Evolutionary conservation across 1,140 invertebrate genomes (phyloP).

Genomic region (Leptoteleia sp.): DNA sequence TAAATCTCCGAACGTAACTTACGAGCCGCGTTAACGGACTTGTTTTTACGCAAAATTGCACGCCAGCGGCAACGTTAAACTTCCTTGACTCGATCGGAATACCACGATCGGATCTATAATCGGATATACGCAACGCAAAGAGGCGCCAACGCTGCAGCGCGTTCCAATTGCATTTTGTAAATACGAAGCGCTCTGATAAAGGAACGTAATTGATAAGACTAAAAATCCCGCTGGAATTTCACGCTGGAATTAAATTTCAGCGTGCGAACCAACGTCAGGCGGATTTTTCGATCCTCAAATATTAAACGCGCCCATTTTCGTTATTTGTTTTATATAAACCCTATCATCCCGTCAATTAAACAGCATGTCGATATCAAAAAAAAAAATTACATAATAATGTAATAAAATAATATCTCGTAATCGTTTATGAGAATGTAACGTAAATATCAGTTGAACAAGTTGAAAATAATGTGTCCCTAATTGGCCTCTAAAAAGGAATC

Average conservation of each 20-base stretch:
- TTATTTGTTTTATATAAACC: no score
- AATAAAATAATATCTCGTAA: no score
- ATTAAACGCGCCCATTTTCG: background rate
- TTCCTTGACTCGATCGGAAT: slow-evolving; percentile 54
- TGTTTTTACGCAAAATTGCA: no score
- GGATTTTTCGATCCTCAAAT: slow-evolving; percentile 24
- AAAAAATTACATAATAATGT: no score
- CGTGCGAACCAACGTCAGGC: slow-evolving; percentile 10
- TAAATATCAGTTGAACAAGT: no score
- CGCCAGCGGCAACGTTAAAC: slow-evolving; percentile 10
- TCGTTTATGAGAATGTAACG: no score
- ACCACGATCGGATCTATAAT: slow-evolving; percentile 46
- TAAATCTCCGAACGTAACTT: no score
- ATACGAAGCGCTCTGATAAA: slow-evolving; percentile 43
- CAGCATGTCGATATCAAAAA: no score
- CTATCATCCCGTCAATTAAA: no score
- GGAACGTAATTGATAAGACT: slow-evolving; percentile 56
- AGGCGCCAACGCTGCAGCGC: slow-evolving; percentile 28
- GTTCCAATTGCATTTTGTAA: slow-evolving; percentile 50
- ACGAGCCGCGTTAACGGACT: no score
- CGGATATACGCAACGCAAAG: slow-evolving; percentile 35
- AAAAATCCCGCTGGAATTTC: slow-evolving; percentile 35
- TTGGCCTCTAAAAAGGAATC: no score
- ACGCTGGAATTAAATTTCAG: slow-evolving; percentile 19
- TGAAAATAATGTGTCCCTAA: no score